Base-by-base conservation (phyloP, 2,797 vertebrate genomes). In the Epinephelus coioides region DNA sequence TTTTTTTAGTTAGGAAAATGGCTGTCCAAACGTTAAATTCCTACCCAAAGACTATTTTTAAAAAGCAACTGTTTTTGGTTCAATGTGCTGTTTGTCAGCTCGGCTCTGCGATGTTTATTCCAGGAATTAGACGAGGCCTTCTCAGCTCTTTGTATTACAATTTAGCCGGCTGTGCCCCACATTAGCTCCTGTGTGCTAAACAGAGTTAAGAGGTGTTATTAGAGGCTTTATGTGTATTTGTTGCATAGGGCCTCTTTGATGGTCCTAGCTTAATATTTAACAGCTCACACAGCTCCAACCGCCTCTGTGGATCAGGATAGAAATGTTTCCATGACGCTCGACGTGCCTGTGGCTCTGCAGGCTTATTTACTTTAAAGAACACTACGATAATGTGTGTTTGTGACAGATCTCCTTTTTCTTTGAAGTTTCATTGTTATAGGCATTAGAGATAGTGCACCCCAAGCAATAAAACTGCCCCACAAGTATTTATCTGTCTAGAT, bases 301-400 rank as follows among this genome's bases (percentile, higher is more conserved):
- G 34, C 21, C 25, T 64, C 44, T 44, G 25, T 10, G 84, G 84
- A 83, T 81, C 76, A 61, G 59, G 78, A 54, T 68, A 68, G 60
- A 67, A 79, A 72, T 79, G 78, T 84, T 86, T 91, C 86, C 88
- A 55, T 91, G 81, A 92, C 83, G 80, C 76, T 53, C 12, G 66
- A 64, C 72, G 70, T 68, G 69, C 72, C 69, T 62, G 61, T 74
- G 34, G 55, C 69, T 84, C 57, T 78, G 49, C 70, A 43, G 46
- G 64, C 55, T 73, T 60, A 56, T 64, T 76, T 40, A 64, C 38
- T 61, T 56, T 6, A 60, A 77, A 68, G 51, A 60, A 73, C 56
- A 38, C 8, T 19, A 27, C 49, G 49, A 27, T 43, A 27, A 23
- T 69, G 30, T 72, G 14, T 34, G 30, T 66, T 19, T n/a, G 25